Percentiles rank a stretch among this genome's conserved stretches.
These are phyloP conservation scores for Coreoperca whiteheadi DNA, from an alignment of 2,113 vertebrate species.

Conservation along the genomic window DNA sequence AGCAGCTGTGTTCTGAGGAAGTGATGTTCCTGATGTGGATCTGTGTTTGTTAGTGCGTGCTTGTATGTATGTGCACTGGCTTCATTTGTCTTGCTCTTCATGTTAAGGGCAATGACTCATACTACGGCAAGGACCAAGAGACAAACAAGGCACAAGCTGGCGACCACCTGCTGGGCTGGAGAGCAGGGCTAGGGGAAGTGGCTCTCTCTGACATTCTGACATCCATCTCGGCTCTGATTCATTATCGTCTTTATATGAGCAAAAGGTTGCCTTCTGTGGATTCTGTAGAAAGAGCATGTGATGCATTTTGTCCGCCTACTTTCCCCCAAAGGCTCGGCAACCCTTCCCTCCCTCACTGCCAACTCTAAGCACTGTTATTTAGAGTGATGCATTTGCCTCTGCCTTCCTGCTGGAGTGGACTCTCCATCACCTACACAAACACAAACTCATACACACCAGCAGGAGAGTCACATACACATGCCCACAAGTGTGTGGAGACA, in stretches of 20 bases:
- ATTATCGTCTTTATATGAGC: constrained; percentile 69
- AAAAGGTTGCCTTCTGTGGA: constrained; percentile 66
- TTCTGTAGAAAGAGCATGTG: constrained; percentile 49
- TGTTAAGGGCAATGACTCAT: constrained; percentile 67
- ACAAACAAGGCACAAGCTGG: constrained; percentile 52
- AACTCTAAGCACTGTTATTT: constrained; percentile 76
- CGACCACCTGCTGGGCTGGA: constrained; percentile 71
- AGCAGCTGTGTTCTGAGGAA: constrained; percentile 50
- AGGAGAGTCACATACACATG: constrained; percentile 13
- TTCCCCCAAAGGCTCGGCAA: constrained; percentile 52
- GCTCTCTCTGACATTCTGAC: constrained; percentile 53
- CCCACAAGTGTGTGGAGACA: constrained; percentile 6
- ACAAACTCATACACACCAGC: constrained; percentile 35
- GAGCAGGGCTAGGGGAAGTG: constrained; percentile 48
- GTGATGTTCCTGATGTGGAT: constrained; percentile 36
- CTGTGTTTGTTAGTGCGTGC: constrained; percentile 25
- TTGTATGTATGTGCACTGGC: constrained; percentile 15
- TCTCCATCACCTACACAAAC: constrained; percentile 66
- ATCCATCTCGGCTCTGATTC: constrained; percentile 68
- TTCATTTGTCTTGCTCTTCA: constrained; percentile 59
- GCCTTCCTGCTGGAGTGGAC: constrained; percentile 63
- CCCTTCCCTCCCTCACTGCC: constrained; percentile 55
- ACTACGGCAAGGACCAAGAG: constrained; percentile 45
- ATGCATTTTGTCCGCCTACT: constrained; percentile 70
- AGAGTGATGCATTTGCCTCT: constrained; percentile 75